phyloP scores from a whole-genome alignment of 2,113 vertebrate species.

The Seriola rivoliana region DNA sequence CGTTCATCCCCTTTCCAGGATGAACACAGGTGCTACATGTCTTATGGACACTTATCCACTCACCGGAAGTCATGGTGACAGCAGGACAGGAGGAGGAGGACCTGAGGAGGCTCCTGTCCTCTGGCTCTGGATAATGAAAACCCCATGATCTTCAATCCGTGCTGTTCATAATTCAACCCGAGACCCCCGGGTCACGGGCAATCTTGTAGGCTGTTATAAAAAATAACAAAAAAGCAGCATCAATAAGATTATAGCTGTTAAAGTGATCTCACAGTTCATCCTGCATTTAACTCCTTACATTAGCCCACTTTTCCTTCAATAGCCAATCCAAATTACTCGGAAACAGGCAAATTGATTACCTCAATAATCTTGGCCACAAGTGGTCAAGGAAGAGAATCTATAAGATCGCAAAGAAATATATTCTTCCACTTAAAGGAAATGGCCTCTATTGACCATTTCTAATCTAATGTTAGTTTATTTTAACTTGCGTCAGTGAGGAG shows the following conservation, averaged over 20 bases:
- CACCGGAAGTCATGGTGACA: constrained; percentile 18
- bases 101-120: constrained; percentile 61
- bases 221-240: constrained; percentile 28
- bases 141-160: constrained; percentile 66
- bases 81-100: constrained; percentile 47
- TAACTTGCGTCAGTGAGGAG: not conserved
- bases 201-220: not conserved
- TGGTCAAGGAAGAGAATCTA: not conserved
- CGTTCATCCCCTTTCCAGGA: not conserved
- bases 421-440: constrained; percentile 10
- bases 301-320: too few species aligned
- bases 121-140: constrained; percentile 72
- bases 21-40: constrained; percentile 2
- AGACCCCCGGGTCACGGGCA: constrained; percentile 32
- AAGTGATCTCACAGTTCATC: not conserved
- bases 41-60: constrained; percentile 13
- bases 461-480: constrained; percentile 23
- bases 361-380: not conserved
- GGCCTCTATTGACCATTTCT: constrained; percentile 14
- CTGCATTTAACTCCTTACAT: not conserved
- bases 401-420: not conserved
- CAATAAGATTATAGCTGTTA: not conserved
- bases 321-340: not conserved
- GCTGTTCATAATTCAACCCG: constrained; percentile 72
- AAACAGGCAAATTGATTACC: not conserved